Conservation (phyloP, 2,113 vertebrate species). For the Amazona vittata region DNA sequence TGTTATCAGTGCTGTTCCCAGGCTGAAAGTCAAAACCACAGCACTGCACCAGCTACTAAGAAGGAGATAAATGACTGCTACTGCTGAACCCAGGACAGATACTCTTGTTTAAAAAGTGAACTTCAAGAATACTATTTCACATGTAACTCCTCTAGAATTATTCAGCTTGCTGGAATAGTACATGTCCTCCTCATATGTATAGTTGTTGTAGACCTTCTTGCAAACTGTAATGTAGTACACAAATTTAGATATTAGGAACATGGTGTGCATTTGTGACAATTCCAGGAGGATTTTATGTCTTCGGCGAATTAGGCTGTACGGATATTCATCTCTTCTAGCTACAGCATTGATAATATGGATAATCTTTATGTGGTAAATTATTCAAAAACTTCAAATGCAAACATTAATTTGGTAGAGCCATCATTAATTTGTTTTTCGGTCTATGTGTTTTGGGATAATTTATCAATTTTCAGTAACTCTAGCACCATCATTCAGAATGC, state of each 20-base stretch:
- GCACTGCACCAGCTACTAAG: no score
- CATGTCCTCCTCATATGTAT: not conserved
- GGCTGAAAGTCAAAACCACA: no score
- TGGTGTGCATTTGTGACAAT: not conserved
- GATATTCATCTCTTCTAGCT: not conserved
- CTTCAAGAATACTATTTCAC: not conserved
- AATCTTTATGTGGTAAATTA: not conserved
- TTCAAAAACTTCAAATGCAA: not conserved
- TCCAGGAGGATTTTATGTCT: not conserved
- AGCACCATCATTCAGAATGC: not conserved
- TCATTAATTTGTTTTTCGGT: not conserved
- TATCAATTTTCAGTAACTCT: not conserved
- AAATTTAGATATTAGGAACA: not conserved
- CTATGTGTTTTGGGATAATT: not conserved
- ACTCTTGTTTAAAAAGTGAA: not conserved
- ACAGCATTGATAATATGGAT: not conserved
- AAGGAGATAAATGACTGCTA: no score
- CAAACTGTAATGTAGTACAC: not conserved
- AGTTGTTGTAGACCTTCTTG: not conserved
- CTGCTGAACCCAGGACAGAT: no score
- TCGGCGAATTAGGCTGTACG: not conserved
- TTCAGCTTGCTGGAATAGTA: not conserved
- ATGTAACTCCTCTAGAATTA: conserved; percentile 12
- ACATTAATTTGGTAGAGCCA: not conserved
- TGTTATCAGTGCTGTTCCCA: no score